Evolutionary conservation across 2,888 invertebrate genomes (phyloP).

Genomic region (Ochlodes sylvanus): DNA sequence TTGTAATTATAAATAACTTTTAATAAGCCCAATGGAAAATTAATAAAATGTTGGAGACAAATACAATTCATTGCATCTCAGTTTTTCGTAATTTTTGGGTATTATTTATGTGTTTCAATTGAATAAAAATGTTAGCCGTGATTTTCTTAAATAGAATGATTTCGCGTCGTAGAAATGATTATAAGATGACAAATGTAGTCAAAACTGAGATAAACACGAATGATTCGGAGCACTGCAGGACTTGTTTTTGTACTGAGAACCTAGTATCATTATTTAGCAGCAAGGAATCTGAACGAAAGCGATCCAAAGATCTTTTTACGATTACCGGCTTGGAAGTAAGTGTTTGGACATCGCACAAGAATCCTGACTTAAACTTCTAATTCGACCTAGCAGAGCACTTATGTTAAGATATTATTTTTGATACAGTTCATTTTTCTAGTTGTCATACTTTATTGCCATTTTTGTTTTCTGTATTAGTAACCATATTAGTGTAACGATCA

Average conservation of each 20-base stretch:
- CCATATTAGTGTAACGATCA: too few species aligned
- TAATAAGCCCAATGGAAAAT: not conserved
- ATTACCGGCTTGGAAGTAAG: conserved; percentile 64
- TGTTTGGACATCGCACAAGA: not conserved
- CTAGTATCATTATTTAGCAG: conserved; percentile 58
- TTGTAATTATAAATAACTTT: not conserved
- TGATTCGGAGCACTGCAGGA: conserved; percentile 54
- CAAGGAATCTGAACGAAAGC: conserved; percentile 55
- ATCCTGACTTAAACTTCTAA: too few species aligned
- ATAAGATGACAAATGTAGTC: conserved; percentile 27
- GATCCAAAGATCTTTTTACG: conserved; percentile 55
- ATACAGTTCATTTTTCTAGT: too few species aligned
- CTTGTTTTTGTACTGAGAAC: conserved; percentile 60
- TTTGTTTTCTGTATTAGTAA: too few species aligned
- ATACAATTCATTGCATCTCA: not conserved
- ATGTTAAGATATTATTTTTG: too few species aligned
- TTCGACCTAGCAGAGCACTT: too few species aligned
- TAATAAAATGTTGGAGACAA: not conserved
- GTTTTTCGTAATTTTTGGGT: not conserved
- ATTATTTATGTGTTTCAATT: not conserved
- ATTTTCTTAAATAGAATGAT: conserved; percentile 55
- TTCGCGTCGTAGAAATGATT: conserved; percentile 42
- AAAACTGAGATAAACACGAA: conserved; percentile 32
- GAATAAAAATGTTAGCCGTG: conserved; percentile 58
- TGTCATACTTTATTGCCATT: too few species aligned